Conservation (phyloP, 2,113 vertebrate genomes). For the Alouatta palliata region DNA sequence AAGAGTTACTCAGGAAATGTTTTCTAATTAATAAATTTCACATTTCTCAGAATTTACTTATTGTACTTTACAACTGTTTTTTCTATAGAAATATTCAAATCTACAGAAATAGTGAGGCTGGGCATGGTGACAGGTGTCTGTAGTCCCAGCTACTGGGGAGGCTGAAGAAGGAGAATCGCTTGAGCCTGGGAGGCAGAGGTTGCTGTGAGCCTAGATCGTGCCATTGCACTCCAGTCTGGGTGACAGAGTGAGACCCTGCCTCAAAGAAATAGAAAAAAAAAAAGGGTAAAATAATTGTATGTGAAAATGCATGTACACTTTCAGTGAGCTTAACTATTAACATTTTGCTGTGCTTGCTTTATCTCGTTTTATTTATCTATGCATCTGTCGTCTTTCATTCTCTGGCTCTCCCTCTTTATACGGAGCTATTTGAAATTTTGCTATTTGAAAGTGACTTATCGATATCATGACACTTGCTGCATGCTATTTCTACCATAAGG, state of each 20-base stretch:
- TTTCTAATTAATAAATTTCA: neutral
- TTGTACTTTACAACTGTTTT: neutral
- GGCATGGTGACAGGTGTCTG: no score
- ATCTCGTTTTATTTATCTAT: neutral
- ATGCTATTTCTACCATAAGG: neutral
- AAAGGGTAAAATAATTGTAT: neutral
- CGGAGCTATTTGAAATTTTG: neutral
- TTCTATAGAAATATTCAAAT: neutral
- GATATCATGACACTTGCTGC: neutral
- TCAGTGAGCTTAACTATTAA: neutral
- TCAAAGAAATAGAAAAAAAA: neutral
- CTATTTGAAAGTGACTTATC: neutral
- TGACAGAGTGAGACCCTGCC: no score
- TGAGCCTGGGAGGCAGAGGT: no score
- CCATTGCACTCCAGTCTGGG: no score
- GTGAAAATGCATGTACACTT: neutral
- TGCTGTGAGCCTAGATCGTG: no score
- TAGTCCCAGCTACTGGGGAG: no score
- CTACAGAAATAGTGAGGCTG: neutral
- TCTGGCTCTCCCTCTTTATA: neutral
- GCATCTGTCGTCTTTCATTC: neutral
- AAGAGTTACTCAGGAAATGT: neutral
- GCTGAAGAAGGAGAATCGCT: no score
- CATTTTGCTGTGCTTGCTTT: neutral
- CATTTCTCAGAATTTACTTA: neutral